These are phyloP conservation scores for Pterobdella sp. DNA, from an alignment of 2,888 invertebrate genomes.

Conservation along the genomic window DNA sequence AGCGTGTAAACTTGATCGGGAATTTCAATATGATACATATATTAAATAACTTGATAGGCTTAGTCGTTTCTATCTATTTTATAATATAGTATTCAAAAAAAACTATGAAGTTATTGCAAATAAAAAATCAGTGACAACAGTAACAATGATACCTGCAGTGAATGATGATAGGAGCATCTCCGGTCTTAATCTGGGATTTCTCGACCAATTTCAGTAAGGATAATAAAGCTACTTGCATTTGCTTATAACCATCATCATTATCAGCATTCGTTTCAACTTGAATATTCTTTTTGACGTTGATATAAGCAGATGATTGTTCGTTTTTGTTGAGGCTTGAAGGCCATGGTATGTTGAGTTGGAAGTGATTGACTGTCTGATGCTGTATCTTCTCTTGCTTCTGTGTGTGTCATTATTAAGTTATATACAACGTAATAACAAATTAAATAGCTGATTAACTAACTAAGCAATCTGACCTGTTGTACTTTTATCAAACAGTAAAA, in stretches of 20 bases:
- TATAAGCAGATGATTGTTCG: not conserved
- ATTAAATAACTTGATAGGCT: too few species aligned
- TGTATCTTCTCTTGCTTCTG: not conserved
- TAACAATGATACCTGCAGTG: conserved; percentile 40
- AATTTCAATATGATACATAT: too few species aligned
- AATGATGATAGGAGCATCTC: conserved; percentile 37
- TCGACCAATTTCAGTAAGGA: conserved; percentile 37
- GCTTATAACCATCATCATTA: not conserved
- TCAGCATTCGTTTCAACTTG: not conserved
- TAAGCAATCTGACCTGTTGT: too few species aligned
- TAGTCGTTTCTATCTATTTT: too few species aligned
- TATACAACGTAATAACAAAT: not conserved
- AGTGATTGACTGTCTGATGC: conserved; percentile 34
- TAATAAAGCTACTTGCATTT: conserved; percentile 31
- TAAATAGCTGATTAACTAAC: too few species aligned
- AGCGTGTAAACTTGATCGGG: too few species aligned
- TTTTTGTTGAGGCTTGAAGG: not conserved
- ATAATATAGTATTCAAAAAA: too few species aligned
- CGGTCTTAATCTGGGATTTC: conserved; percentile 37
- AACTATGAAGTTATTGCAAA: too few species aligned
- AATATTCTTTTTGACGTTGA: not conserved
- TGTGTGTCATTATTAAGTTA: not conserved
- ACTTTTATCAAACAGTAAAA: too few species aligned
- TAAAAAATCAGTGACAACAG: too few species aligned
- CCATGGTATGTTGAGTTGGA: conserved; percentile 33